Conservation (phyloP, 2,888 invertebrate genomes). For the Cetonia aurata region DNA sequence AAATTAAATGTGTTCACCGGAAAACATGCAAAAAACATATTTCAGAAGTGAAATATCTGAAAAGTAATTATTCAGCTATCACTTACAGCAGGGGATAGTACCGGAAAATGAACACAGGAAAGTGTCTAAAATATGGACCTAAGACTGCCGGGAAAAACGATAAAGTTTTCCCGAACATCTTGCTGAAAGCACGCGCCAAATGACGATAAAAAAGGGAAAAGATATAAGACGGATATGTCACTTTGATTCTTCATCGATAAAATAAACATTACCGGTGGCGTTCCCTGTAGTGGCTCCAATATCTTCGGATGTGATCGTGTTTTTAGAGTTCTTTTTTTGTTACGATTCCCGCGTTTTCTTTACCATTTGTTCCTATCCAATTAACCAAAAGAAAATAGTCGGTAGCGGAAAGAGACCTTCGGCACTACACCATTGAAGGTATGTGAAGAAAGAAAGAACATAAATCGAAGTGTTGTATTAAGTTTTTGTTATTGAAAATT, state of each 20-base stretch:
- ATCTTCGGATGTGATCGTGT: not conserved
- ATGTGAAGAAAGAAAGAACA: too few relatives aligned
- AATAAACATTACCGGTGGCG: conserved; percentile 18
- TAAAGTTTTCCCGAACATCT: conserved; percentile 28
- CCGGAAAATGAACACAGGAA: not conserved
- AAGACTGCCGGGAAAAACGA: conserved; percentile 15
- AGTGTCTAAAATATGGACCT: conserved; percentile 8
- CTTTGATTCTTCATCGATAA: conserved; percentile 32
- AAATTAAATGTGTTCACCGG: not conserved
- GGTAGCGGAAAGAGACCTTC: too few relatives aligned
- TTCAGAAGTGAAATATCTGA: too few relatives aligned
- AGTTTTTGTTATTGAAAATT: too few relatives aligned
- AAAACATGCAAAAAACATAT: too few relatives aligned
- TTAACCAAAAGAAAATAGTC: too few relatives aligned
- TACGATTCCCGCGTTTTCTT: not conserved
- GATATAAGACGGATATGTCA: conserved; percentile 25
- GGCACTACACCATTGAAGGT: too few relatives aligned
- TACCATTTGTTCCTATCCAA: too few relatives aligned
- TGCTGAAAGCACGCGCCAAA: conserved; percentile 11
- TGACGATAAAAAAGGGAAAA: conserved; percentile 18
- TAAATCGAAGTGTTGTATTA: too few relatives aligned
- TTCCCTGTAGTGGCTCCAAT: not conserved
- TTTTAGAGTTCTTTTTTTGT: conserved; percentile 8
- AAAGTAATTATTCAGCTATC: not conserved
- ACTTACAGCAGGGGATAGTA: not conserved